These are phyloP conservation scores for Drosophila macrothrix DNA, from an alignment of 2,888 invertebrate genomes.

Conservation along the genomic window DNA sequence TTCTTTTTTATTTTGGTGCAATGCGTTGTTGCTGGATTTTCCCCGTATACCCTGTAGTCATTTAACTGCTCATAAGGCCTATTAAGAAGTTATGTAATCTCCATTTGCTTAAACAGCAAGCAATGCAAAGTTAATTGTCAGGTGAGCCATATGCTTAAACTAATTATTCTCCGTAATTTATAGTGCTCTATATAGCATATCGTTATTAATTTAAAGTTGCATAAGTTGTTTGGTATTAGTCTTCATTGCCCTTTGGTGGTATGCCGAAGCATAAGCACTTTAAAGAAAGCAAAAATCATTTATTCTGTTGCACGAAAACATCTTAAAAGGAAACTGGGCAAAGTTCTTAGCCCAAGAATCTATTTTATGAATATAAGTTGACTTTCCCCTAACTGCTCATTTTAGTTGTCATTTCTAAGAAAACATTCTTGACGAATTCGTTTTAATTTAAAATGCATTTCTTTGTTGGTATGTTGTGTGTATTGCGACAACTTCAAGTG, in stretches of 20 bases:
- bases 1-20: slow-evolving; percentile 16
- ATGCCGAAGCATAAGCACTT: background rate
- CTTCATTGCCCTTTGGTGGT: background rate
- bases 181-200: background rate
- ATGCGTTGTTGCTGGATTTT: slow-evolving; percentile 2
- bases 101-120: background rate
- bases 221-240: background rate
- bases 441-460: background rate
- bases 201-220: background rate
- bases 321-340: background rate
- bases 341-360: background rate
- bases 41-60: slow-evolving; percentile 21
- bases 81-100: background rate
- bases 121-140: background rate
- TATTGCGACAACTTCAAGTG: background rate
- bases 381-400: background rate
- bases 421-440: background rate
- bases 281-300: background rate
- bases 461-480: background rate
- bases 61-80: slow-evolving; percentile 1
- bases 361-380: background rate
- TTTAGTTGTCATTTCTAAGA: background rate
- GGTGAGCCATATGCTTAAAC: background rate
- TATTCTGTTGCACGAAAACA: background rate
- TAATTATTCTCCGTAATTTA: background rate